Percentiles rank a stretch among this genome's conserved stretches.
Conservation (phyloP, 2,113 vertebrate species). For the Datnioides undecimradiatus region DNA sequence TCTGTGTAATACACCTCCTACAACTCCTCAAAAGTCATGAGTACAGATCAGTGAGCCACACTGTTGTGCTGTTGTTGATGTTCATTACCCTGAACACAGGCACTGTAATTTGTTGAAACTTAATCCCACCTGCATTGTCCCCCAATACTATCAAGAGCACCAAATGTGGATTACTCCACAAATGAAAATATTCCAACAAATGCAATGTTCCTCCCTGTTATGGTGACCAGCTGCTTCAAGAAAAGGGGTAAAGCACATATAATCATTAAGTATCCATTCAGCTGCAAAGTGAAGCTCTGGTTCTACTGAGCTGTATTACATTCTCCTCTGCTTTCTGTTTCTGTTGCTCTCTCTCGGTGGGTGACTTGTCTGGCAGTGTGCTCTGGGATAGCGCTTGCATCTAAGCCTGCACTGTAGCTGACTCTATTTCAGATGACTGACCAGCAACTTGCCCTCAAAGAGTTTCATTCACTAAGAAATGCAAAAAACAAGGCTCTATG, state of each 20-base stretch:
- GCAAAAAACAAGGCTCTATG: slow-evolving; percentile 22
- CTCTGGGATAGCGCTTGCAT: slow-evolving; percentile 18
- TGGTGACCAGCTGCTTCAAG: not conserved
- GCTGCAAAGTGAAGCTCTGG: not conserved
- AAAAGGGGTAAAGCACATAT: not conserved
- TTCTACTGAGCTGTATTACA: not conserved
- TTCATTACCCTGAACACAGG: not conserved
- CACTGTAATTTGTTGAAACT: not conserved
- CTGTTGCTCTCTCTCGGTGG: not conserved
- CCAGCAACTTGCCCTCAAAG: slow-evolving; percentile 8
- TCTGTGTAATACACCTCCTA: not conserved
- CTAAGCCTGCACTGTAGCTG: slow-evolving; percentile 48
- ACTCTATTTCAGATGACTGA: slow-evolving; percentile 43
- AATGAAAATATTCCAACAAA: not conserved
- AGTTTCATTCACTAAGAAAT: slow-evolving; percentile 35
- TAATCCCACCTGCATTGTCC: not conserved
- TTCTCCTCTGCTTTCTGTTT: not conserved
- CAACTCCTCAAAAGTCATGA: too few species aligned
- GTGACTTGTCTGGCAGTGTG: slow-evolving; percentile 14
- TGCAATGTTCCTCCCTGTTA: not conserved
- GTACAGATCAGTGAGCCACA: not conserved
- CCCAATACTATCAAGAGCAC: not conserved
- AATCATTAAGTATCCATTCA: not conserved
- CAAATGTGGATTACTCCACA: not conserved
- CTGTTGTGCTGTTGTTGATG: not conserved